Conservation (phyloP, 1,140 invertebrate species). For the Drosophila equinoxialis region DNA sequence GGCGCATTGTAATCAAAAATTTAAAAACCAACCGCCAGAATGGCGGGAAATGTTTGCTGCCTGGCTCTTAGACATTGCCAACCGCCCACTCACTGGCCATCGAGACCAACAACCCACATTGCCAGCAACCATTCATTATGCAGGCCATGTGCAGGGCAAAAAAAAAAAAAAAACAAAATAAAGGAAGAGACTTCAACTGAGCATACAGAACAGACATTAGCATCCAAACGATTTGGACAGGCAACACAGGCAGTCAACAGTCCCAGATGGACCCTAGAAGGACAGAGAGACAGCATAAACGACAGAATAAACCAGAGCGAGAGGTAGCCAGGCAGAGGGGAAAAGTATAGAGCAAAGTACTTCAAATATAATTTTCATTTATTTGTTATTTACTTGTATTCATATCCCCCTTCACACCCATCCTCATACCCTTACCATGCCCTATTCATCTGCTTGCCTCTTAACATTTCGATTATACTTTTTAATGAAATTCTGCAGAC, state of each 20-base stretch:
- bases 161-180: conserved; percentile 50
- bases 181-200: conserved; percentile 55
- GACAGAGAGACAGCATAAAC: background rate
- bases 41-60: conserved; percentile 31
- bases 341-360: conserved; percentile 22
- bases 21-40: conserved; percentile 9
- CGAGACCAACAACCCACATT: conserved; percentile 45
- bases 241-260: conserved; percentile 15
- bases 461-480: conserved; percentile 76
- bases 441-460: conserved; percentile 25
- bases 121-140: conserved; percentile 64
- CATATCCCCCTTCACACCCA: background rate
- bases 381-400: conserved; percentile 20
- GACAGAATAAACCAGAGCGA: background rate
- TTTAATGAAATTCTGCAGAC: conserved; percentile 72
- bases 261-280: conserved; percentile 9
- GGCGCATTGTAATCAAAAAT: conserved; percentile 59
- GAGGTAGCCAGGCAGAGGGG: background rate
- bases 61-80: conserved; percentile 11
- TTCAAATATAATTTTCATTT: conserved; percentile 58
- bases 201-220: conserved; percentile 56
- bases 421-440: background rate
- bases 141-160: conserved; percentile 73
- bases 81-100: conserved; percentile 26
- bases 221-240: conserved; percentile 59